Percentiles rank a stretch among this genome's conserved stretches.
phyloP scores from a whole-genome alignment of 2,797 vertebrate species.

The Hoplostethus mediterraneus region DNA sequence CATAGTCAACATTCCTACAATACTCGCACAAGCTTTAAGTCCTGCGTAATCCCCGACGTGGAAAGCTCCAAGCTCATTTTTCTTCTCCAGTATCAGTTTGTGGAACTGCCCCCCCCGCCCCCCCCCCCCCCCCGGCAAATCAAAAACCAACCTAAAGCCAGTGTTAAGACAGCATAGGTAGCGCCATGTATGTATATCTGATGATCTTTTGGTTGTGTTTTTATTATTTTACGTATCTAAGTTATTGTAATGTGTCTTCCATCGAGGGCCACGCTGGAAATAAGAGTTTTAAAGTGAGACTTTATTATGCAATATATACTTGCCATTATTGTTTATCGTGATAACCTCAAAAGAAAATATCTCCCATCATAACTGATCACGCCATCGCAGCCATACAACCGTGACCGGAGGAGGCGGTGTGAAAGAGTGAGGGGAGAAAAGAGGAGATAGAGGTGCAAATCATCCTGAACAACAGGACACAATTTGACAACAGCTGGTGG shows the following conservation, averaged over 20 bases:
- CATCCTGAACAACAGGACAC: too few species aligned
- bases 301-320: too few species aligned
- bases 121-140: neutral
- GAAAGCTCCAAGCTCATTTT: neutral
- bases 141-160: neutral
- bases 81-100: neutral
- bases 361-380: too few species aligned
- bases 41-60: neutral
- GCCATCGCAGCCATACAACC: too few species aligned
- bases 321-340: neutral
- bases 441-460: too few species aligned
- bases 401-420: too few species aligned
- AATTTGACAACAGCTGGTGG: too few species aligned
- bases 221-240: neutral
- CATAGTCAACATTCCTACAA: neutral
- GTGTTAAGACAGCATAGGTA: neutral
- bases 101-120: too few species aligned
- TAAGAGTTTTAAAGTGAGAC: too few species aligned
- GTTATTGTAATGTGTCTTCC: too few species aligned
- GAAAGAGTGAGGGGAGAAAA: too few species aligned
- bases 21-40: neutral
- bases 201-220: neutral
- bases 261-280: too few species aligned
- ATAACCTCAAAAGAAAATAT: neutral
- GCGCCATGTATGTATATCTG: neutral